Evolutionary conservation across 1,140 invertebrate species (phyloP).

Genomic region (Oscheius sp.): DNA sequence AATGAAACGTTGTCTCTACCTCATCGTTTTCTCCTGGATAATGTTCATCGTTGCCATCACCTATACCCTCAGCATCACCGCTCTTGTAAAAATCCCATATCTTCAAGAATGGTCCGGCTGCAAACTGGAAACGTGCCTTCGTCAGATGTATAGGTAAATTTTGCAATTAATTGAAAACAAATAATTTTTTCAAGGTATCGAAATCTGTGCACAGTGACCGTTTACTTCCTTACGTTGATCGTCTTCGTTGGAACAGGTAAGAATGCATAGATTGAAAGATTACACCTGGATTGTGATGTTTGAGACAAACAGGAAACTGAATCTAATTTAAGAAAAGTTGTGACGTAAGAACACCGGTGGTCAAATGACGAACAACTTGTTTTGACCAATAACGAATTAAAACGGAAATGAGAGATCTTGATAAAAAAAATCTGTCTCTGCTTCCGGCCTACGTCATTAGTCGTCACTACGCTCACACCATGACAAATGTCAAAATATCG

Average conservation of each 20-base stretch:
- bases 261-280: too few species aligned
- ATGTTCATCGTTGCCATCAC: slow-evolving; percentile 40
- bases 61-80: slow-evolving; percentile 32
- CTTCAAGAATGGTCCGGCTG: slow-evolving; percentile 43
- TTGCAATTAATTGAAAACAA: not conserved
- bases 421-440: too few species aligned
- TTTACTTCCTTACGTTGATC: slow-evolving; percentile 36
- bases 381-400: not conserved
- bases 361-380: too few species aligned
- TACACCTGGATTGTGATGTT: too few species aligned
- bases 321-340: too few species aligned
- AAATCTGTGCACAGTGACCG: slow-evolving; percentile 33
- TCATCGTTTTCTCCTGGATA: slow-evolving; percentile 45
- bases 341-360: too few species aligned
- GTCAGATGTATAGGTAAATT: slow-evolving; percentile 28
- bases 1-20: slow-evolving; percentile 50
- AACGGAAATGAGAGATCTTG: too few species aligned
- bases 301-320: too few species aligned
- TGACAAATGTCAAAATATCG: too few species aligned
- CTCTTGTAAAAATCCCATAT: slow-evolving; percentile 37
- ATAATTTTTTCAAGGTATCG: not conserved
- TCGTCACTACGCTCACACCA: too few species aligned
- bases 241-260: slow-evolving; percentile 34
- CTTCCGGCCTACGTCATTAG: too few species aligned
- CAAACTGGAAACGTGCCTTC: slow-evolving; percentile 41